Base-by-base conservation (phyloP, 2,888 invertebrate species). In the Meganola albula region DNA sequence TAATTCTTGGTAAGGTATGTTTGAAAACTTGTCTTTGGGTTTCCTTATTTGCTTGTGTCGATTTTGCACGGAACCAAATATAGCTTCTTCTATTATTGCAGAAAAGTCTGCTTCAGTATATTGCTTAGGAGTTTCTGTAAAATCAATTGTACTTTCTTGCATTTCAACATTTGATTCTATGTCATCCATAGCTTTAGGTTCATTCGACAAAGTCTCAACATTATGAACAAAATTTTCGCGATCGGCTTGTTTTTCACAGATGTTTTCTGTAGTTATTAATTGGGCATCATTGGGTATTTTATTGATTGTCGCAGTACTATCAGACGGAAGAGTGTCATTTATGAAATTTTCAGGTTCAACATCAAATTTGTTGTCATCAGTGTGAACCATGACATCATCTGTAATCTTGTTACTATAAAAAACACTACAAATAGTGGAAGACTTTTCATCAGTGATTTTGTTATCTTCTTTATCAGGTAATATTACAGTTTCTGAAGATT, bases 1-100 rank as follows among this genome's bases (percentile, higher is more conserved):
- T 10, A 85, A 54, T 37, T 64, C 70, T 44, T 64, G 51, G 34
- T 79, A 83, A 3, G 79, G 74, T 42, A 77, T 65, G 34, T 49
- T 48, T 1, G 41, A 27, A 32, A 26, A 21, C 37, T 48, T 56
- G 10, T 55, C 42, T 7, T 38, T 46, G 3, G 14, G 26, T 43
- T 41, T 63, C 16, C 52, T 59, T 16, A 34, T 10, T 24, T 35
- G 33, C 53, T 55, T 69, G 36, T 70, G 87, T 24, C 90, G 74
- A 50, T 88, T 78, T 75, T 90, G 88, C 7, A 90, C 88, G 6
- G 90, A 90, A 24, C 90, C 90, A 59, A 90, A 90, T 44, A 90
- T 88, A 2, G 82, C 88, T 69, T 88, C 84, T 66, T 90, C 89
- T 8, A 82, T 35, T 27, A 70, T 47, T 12, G 64, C 58, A 7